Base-by-base conservation (phyloP, 2,888 invertebrate species). In the Dorcus hopei region DNA sequence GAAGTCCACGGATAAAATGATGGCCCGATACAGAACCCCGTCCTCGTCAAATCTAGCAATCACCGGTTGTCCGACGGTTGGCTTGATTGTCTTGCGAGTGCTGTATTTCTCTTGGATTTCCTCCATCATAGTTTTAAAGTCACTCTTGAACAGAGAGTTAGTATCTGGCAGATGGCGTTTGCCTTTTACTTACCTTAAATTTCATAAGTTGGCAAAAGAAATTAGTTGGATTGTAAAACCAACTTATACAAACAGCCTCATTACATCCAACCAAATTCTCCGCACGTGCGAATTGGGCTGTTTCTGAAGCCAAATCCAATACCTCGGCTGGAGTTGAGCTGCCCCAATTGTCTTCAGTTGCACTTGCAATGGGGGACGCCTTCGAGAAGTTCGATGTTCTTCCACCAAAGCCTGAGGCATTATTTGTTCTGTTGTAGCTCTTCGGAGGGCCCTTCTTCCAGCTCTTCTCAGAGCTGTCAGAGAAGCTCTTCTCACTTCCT, bases 161-260 rank as follows among this genome's bases (percentile, higher is more conserved):
- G 3, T 19, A 19, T 39, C 14, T 23, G 5, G 16, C 45, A 45
- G 26, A 33, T 33, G 1, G 6, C 26, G 6, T 6, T 33, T 14
- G 4, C 3, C 38, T 38, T 40, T 7, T 3, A n/a, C 45, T 59
- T 66, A 74, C 76, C 70, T 75, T 72, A 42, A 47, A 38, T 16
- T 65, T 64, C 9, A 68, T 59, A 14, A 76, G 59, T 60, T 78
- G 78, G 58, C 74, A 72, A 76, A 85, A 90, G 75, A 92, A 91
- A 66, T 85, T 84, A 61, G 85, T 83, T 0, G 91, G 91, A 61
- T 87, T 87, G 54, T 87, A 84, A 71, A 90, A 89, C 91, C 91
- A 91, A 2, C 87, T 86, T 41, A 91, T 82, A 2, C 82, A 80
- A 0, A 89, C 81, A 57, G 85, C 82, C 53, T 85, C 83, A 52